Percentiles rank a stretch among this genome's conserved stretches.
phyloP scores from a whole-genome alignment of 2,113 vertebrate species.

The Accipiter cooperii region DNA sequence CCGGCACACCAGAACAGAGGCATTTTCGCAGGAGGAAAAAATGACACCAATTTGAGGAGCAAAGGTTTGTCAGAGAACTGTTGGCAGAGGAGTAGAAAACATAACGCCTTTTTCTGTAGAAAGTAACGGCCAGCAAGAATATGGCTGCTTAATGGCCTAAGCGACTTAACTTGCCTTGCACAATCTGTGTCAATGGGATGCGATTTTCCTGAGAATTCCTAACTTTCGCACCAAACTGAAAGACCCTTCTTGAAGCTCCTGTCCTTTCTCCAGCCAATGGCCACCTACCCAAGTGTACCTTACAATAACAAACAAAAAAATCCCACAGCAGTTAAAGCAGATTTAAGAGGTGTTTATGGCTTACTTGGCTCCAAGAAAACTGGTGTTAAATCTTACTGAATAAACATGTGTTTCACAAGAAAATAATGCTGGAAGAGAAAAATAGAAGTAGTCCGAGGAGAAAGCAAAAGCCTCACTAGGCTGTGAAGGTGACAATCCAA shows the following conservation, averaged over 20 bases:
- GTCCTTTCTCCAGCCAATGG: background rate
- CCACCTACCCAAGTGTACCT: background rate
- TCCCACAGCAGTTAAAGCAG: background rate
- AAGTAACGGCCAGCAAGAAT: background rate
- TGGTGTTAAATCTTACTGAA: background rate
- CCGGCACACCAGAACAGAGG: background rate
- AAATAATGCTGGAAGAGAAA: background rate
- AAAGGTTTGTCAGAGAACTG: background rate
- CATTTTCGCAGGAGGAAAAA: background rate
- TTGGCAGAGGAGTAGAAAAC: background rate
- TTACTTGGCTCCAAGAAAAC: background rate
- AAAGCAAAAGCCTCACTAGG: background rate
- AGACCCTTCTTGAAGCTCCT: background rate
- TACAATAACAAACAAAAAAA: background rate
- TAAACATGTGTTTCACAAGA: background rate
- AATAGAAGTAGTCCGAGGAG: background rate
- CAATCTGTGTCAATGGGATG: accelerated
- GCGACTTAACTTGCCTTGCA: background rate
- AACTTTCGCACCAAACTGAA: background rate
- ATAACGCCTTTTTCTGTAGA: background rate
- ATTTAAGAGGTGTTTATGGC: background rate
- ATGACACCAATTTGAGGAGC: accelerated
- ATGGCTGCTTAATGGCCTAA: background rate
- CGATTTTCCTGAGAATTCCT: background rate
- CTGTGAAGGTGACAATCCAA: background rate